These are phyloP conservation scores for Gymnodraco acuticeps DNA, from an alignment of 2,797 vertebrate genomes.

Conservation along the genomic window DNA sequence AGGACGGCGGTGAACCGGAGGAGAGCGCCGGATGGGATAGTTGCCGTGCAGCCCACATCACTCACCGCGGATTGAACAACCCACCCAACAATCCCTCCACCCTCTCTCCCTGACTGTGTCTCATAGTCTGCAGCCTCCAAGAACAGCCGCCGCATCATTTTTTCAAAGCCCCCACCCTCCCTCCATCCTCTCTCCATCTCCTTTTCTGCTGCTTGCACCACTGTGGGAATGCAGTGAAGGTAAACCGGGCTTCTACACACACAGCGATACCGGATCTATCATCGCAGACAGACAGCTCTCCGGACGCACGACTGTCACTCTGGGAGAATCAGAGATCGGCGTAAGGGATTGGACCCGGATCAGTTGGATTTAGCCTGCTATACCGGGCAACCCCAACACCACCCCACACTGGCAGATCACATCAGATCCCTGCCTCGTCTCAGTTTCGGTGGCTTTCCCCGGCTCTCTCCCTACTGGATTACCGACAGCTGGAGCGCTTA, in stretches of 20 bases:
- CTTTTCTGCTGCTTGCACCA: constrained; percentile 75
- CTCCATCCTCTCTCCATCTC: constrained; percentile 57
- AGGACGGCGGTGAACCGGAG: constrained; percentile 60
- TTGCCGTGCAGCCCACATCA: constrained; percentile 72
- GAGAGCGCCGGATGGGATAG: constrained; percentile 71
- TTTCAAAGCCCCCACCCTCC: constrained; percentile 69
- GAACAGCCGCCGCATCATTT: constrained; percentile 83
- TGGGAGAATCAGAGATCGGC: constrained; percentile 52
- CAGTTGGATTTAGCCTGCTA: constrained; percentile 69
- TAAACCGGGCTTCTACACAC: constrained; percentile 46
- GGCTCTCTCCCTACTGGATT: constrained; percentile 69
- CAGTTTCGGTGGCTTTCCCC: constrained; percentile 54
- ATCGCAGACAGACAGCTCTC: constrained; percentile 39
- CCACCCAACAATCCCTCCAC: constrained; percentile 7
- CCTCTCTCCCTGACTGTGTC: constrained; percentile 46
- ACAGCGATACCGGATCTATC: constrained; percentile 44
- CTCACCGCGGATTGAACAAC: constrained; percentile 70
- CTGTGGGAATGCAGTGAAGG: constrained; percentile 83
- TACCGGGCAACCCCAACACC: constrained; percentile 34
- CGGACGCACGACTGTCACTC: constrained; percentile 67
- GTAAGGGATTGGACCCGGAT: constrained; percentile 58
- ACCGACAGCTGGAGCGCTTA: constrained; percentile 65
- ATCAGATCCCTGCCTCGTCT: constrained; percentile 50
- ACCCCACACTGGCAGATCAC: constrained; percentile 50
- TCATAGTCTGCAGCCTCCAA: constrained; percentile 80